phyloP scores from a whole-genome alignment of 2,888 invertebrate species.

The Graphium colonna region DNA sequence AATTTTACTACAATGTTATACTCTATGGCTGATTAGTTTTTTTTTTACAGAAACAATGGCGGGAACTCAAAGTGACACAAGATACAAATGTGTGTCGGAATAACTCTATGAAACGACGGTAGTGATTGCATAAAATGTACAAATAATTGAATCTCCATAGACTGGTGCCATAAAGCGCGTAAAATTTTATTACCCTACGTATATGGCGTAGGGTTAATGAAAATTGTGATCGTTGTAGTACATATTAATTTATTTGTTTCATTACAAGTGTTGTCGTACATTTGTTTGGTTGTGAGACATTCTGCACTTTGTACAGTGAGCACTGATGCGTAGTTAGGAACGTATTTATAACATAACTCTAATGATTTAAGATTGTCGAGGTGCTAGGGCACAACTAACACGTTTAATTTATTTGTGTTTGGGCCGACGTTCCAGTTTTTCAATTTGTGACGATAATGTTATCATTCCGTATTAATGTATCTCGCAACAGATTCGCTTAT shows the following conservation, averaged over 20 bases:
- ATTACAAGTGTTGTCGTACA: conserved; percentile 5
- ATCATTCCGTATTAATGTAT: conserved; percentile 2
- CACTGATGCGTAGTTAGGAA: not conserved
- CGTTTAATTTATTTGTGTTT: not conserved
- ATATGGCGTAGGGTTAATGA: conserved; percentile 8
- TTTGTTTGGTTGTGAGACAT: conserved; percentile 9
- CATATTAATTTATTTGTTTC: conserved; percentile 18
- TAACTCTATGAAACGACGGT: conserved; percentile 37
- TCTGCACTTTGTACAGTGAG: not conserved
- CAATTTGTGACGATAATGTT: conserved; percentile 11
- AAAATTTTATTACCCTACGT: conserved; percentile 19
- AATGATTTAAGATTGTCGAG: not conserved
- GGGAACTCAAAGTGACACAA: conserved; percentile 65
- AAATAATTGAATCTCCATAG: conserved; percentile 14
- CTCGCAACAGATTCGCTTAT: conserved; percentile 23
- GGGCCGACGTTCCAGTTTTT: not conserved
- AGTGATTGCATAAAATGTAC: conserved; percentile 18
- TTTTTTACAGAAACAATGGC: conserved; percentile 68
- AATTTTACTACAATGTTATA: too few relatives aligned
- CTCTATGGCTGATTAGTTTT: too few relatives aligned
- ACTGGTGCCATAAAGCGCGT: conserved; percentile 27
- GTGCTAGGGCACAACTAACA: not conserved
- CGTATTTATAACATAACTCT: not conserved
- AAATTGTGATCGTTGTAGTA: conserved; percentile 16
- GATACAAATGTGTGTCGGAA: conserved; percentile 48